A percentile compares a stretch with the other conserved stretches of the same genome.
These are phyloP conservation scores for Cantharis lateralis DNA, from an alignment of 2,888 invertebrate species.

Conservation along the genomic window DNA sequence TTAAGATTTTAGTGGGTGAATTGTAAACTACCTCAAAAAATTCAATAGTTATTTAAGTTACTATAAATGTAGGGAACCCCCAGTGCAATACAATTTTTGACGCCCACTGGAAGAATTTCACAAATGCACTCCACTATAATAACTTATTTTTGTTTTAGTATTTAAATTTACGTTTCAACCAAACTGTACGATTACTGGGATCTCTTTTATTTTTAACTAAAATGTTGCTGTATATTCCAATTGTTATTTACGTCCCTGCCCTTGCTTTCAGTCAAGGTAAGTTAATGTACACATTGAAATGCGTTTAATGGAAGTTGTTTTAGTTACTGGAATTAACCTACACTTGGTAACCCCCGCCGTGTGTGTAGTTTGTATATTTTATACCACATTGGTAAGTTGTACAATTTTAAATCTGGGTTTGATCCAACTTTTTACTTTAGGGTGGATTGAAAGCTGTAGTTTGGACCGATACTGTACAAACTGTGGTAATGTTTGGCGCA, in stretches of 20 bases:
- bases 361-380: slow-evolving; percentile 89
- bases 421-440: slow-evolving; percentile 52
- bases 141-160: slow-evolving; percentile 62
- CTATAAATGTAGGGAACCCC: too few species aligned
- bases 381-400: slow-evolving; percentile 81
- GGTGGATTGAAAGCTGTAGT: slow-evolving; percentile 80
- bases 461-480: slow-evolving; percentile 81
- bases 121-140: too few species aligned
- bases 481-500: slow-evolving; percentile 75
- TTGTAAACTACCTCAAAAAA: too few species aligned
- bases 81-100: too few species aligned
- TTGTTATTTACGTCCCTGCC: slow-evolving; percentile 88
- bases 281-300: slow-evolving; percentile 1
- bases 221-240: slow-evolving; percentile 79
- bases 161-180: slow-evolving; percentile 68
- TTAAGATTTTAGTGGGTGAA: too few species aligned
- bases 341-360: slow-evolving; percentile 80
- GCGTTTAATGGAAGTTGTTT: slow-evolving; percentile 41
- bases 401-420: neutral
- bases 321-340: slow-evolving; percentile 82
- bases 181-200: slow-evolving; percentile 69
- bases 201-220: slow-evolving; percentile 73
- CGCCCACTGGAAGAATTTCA: too few species aligned
- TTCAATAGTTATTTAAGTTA: too few species aligned
- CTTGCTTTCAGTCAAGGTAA: slow-evolving; percentile 82